Conservation (phyloP, 2,888 invertebrate genomes). For the Cephus spinipes region DNA sequence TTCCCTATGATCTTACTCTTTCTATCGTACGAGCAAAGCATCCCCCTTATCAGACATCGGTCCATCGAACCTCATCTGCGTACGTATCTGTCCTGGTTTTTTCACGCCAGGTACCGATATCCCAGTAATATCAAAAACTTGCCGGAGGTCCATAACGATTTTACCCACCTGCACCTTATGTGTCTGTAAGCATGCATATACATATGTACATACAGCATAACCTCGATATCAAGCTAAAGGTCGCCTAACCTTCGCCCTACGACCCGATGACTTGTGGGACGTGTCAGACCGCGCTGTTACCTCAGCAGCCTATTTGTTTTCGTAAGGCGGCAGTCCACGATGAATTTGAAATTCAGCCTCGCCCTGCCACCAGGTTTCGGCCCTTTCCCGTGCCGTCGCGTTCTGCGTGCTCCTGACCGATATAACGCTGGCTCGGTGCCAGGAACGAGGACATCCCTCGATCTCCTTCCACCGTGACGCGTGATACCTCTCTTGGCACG, state of each 20-base stretch:
- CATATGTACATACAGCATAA: no score
- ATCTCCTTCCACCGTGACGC: not conserved
- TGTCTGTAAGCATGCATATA: no score
- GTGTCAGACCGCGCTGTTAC: not conserved
- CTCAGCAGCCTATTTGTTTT: not conserved
- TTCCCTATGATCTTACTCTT: no score
- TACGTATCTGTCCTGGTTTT: no score
- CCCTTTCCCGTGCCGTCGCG: not conserved
- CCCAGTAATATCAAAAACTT: no score
- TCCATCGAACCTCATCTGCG: no score
- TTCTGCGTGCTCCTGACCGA: not conserved
- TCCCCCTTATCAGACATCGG: no score
- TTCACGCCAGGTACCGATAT: no score
- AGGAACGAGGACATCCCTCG: not conserved
- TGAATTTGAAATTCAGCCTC: not conserved
- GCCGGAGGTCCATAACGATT: no score
- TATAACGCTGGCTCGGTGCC: not conserved
- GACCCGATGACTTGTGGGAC: not conserved
- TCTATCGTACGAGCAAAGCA: no score
- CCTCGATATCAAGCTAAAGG: not conserved
- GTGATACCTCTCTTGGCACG: not conserved
- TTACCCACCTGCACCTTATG: no score
- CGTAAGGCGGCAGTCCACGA: not conserved
- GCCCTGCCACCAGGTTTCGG: not conserved
- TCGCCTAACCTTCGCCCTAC: not conserved